Evolutionary conservation across 2,888 invertebrate species (phyloP), one percentile per base, ranked within the genome.

Genomic region (Drosophila helvetica): DNA sequence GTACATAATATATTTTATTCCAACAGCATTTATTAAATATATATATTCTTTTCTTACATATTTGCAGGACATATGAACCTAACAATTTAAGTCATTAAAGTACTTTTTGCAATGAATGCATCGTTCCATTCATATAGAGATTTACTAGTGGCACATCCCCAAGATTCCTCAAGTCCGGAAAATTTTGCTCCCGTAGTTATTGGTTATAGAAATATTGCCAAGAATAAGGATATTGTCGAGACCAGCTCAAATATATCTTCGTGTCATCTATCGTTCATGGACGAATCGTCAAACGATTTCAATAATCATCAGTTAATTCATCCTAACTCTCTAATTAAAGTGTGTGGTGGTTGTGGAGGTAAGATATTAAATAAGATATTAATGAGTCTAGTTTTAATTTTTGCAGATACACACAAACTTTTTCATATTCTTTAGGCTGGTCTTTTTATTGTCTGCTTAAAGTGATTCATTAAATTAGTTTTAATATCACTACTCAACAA

Each of bases 271-370:
- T 89, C 89, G 81, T 86, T 90, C 82, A 91, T 91, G 90, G 91
- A 91, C 80, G 91, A 91, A 76, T 79, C 90, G 70, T 90, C 90
- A 77, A 91, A 90, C 78, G 90, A 90, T 75, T 90, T 89, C 70
- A 90, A 89, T 78, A 90, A 88, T 79, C 89, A 91, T 75, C 90
- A 90, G 82, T 89, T 91, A 79, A 86, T 90, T 79, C 90, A 91
- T 75, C 90, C 90, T 51, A 90, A 86, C 84, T 83, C 88, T 83
- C 92, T 93, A 81, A 94, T 95, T 89, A 96, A 96, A 92, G 95
- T 95, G 91, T 98, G 98, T 93, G 97, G 96, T 81, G 98, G 97
- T 83, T 98, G 98, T 93, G 96, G 97, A 86, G 96, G 97, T 92
- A 84, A 90, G 70, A 17, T n/a, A 12, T 12, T n/a, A 25, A 48